A percentile compares a stretch with the other conserved stretches of the same genome.
These are phyloP conservation scores for Siniperca chuatsi DNA, from an alignment of 2,113 vertebrate genomes.

Conservation along the genomic window DNA sequence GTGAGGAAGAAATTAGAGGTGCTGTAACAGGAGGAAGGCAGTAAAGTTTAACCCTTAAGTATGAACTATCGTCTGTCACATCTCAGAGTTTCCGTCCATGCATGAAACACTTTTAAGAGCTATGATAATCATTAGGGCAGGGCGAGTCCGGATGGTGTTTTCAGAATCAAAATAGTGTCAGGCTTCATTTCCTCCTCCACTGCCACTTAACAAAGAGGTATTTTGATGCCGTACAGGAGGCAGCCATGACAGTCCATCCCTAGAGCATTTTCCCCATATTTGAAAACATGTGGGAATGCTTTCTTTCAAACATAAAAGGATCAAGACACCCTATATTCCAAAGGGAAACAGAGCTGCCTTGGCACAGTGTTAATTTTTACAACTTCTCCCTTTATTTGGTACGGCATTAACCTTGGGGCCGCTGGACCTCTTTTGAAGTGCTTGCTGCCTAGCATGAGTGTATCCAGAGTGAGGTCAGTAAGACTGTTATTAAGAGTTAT, in stretches of 20 bases:
- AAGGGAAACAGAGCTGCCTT: constrained; percentile 82
- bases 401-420: constrained; percentile 81
- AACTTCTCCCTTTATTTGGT: constrained; percentile 82
- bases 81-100: constrained; percentile 41
- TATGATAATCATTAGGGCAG: constrained; percentile 73
- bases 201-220: constrained; percentile 83
- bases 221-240: constrained; percentile 87
- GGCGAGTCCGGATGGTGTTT: constrained; percentile 85
- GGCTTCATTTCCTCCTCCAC: constrained; percentile 88
- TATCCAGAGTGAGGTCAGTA: constrained; percentile 73
- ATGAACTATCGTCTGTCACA: constrained; percentile 13
- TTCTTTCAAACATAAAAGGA: constrained; percentile 89
- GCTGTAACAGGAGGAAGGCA: constrained; percentile 32
- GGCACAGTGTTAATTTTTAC: constrained; percentile 86
- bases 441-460: constrained; percentile 56
- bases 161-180: constrained; percentile 91
- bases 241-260: constrained; percentile 83
- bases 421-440: constrained; percentile 77
- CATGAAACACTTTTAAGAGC: constrained; percentile 69
- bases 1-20: constrained; percentile 45
- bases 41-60: constrained; percentile 9
- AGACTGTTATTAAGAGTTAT: constrained; percentile 74
- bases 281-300: constrained; percentile 92
- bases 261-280: constrained; percentile 87
- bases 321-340: constrained; percentile 76